Evolutionary conservation across 1,140 invertebrate species (phyloP), one percentile per base, ranked within the genome.

Genomic region (Drosophila takahashii): DNA sequence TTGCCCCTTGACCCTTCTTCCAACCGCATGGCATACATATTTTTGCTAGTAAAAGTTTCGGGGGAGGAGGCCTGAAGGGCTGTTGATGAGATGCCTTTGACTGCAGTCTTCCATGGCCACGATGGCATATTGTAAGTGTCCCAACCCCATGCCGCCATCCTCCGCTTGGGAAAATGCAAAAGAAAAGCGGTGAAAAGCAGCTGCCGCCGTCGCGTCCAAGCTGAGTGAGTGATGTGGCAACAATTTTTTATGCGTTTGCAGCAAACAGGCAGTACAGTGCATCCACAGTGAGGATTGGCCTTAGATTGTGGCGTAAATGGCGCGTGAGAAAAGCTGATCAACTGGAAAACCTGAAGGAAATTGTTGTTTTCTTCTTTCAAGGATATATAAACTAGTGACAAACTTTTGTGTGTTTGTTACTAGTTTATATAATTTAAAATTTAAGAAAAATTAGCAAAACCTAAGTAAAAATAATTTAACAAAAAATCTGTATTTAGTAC

Each of bases 201-300:
- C 39, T 75, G 72, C 69, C 51, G 42, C 37, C 59, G 45, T 75
- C 71, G 71, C 71, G 53, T 65, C 37, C 70, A 74, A 62, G 48
- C 72, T 76, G 72, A 76, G 52, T 76, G 72, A 76, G 72, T 76
- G 72, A 76, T 76, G 72, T 65, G 72, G 72, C 72, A 66, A 76
- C 71, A 65, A 76, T 76, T 66, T 76, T 76, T 52, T 75, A 66
- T 76, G 60, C 72, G 59, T 66, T 75, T 53, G 52, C 61, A 37
- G 71, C 45, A 22, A 64, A 34, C 71, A 51, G 37, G 41, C 64
- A 44, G 10, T 26, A 15, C 26, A 41, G 34, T 39, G 51, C 16
- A 60, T 4, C 37, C 41, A 76, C 72, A 76, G 72, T 76, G 34
- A 8, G 26, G 8, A 41, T 22, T 66, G 39, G 41, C 41, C 36